A percentile compares a stretch with the other conserved stretches of the same genome.
phyloP scores from a whole-genome alignment of 2,113 vertebrate genomes.

The Python bivittatus region DNA sequence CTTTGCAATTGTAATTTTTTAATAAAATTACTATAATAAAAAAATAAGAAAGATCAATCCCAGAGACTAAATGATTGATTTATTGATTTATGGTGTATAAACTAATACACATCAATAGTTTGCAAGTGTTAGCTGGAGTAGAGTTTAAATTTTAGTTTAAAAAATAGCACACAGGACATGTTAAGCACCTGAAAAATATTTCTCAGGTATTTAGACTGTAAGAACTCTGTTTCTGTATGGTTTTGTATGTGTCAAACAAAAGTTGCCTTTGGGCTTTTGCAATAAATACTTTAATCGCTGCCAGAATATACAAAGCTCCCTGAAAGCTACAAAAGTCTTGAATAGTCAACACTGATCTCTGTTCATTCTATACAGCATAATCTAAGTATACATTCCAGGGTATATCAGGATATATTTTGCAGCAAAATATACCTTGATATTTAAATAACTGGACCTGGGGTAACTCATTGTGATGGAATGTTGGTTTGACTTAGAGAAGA shows the following conservation, averaged over 20 bases:
- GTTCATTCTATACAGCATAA: not conserved
- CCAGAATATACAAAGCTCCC: not conserved
- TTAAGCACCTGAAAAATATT: not conserved
- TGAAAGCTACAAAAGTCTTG: not conserved
- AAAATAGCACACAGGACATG: not conserved
- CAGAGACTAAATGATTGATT: not conserved
- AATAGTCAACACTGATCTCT: not conserved
- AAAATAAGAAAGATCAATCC: not conserved
- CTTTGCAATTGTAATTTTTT: not conserved
- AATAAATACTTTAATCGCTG: not conserved
- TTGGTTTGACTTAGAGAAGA: not conserved
- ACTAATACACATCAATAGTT: not conserved
- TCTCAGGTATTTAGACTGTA: not conserved
- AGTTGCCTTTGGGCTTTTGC: not conserved
- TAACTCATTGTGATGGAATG: not conserved
- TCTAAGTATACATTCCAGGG: not conserved
- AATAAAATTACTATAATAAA: not conserved
- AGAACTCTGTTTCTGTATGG: not conserved
- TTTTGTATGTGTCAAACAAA: not conserved
- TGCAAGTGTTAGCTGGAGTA: not conserved
- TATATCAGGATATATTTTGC: too few species aligned
- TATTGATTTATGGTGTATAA: not conserved
- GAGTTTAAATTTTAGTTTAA: not conserved
- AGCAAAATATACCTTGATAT: not conserved
- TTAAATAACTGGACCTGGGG: not conserved